Evolutionary conservation across 2,113 vertebrate species (phyloP).

Genomic region (Oreochromis aureus): DNA sequence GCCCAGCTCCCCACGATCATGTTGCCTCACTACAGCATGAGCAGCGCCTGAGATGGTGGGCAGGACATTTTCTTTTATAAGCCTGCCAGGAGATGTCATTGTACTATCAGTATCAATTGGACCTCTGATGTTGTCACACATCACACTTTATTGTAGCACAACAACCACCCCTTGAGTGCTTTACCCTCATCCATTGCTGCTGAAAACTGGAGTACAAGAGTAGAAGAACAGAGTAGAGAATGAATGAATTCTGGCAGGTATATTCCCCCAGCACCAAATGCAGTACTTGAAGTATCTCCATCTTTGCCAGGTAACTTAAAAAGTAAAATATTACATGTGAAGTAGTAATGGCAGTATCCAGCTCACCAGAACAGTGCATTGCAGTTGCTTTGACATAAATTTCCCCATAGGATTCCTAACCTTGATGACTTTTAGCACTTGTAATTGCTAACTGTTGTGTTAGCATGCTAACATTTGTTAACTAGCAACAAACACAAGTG

Average conservation of each 20-base stretch:
- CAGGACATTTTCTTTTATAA: constrained; percentile 50
- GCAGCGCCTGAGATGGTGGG: not conserved
- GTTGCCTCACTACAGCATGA: not conserved
- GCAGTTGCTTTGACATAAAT: not conserved
- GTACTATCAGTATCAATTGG: constrained; percentile 51
- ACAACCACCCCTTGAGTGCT: constrained; percentile 40
- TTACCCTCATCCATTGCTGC: constrained; percentile 23
- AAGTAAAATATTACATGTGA: not conserved
- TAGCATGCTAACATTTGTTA: not conserved
- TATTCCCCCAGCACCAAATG: not conserved
- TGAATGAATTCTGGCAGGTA: constrained; percentile 19
- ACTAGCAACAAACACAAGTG: too few relatives aligned
- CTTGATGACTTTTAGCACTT: not conserved
- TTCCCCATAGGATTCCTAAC: not conserved
- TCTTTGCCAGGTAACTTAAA: not conserved
- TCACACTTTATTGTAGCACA: constrained; percentile 30
- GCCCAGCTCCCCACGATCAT: not conserved
- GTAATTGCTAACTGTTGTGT: not conserved
- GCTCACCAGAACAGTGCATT: not conserved
- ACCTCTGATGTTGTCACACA: constrained; percentile 15
- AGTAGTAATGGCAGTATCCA: not conserved
- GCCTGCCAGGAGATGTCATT: constrained; percentile 54
- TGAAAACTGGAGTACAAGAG: not conserved
- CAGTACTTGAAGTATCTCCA: not conserved
- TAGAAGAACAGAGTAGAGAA: not conserved